phyloP scores from a whole-genome alignment of 2,797 vertebrate genomes.

The Staurois parvus region DNA sequence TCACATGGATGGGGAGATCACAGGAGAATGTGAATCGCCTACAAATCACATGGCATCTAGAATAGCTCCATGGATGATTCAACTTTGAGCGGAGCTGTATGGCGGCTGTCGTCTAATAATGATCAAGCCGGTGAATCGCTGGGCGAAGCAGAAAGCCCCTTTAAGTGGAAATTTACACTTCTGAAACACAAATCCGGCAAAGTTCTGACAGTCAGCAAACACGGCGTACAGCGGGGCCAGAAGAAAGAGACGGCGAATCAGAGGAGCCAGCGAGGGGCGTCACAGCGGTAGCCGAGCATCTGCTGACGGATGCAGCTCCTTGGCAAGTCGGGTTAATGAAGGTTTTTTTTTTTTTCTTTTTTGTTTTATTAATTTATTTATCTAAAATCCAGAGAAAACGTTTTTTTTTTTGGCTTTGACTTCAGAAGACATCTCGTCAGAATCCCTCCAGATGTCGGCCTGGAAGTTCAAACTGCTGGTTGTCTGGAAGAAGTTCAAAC shows the following conservation, averaged over 20 bases:
- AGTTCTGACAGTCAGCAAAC: not conserved
- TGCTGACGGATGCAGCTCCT: slow-evolving; percentile 27
- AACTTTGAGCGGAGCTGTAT: no score
- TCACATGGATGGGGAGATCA: no score
- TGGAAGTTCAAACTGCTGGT: slow-evolving; percentile 34
- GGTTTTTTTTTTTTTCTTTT: slow-evolving; percentile 17
- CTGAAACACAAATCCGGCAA: not conserved
- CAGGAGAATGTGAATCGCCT: no score
- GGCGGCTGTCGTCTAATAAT: not conserved
- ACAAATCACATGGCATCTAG: no score
- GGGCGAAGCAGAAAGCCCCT: not conserved
- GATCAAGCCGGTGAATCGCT: not conserved
- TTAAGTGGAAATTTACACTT: not conserved
- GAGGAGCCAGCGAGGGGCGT: not conserved
- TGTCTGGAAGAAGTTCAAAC: slow-evolving; percentile 40
- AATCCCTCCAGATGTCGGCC: slow-evolving; percentile 48
- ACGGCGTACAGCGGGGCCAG: not conserved
- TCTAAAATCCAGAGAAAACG: slow-evolving; percentile 28
- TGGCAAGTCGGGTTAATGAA: slow-evolving; percentile 33
- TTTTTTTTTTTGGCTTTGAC: slow-evolving; percentile 3
- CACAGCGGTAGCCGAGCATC: slow-evolving; percentile 30
- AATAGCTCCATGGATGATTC: no score
- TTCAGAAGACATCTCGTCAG: slow-evolving; percentile 52
- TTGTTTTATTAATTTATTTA: not conserved
- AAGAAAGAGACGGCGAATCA: not conserved